Evolutionary conservation across 2,888 invertebrate genomes (phyloP), one percentile per base, ranked within the genome.

Genomic region (Dione vanillae): DNA sequence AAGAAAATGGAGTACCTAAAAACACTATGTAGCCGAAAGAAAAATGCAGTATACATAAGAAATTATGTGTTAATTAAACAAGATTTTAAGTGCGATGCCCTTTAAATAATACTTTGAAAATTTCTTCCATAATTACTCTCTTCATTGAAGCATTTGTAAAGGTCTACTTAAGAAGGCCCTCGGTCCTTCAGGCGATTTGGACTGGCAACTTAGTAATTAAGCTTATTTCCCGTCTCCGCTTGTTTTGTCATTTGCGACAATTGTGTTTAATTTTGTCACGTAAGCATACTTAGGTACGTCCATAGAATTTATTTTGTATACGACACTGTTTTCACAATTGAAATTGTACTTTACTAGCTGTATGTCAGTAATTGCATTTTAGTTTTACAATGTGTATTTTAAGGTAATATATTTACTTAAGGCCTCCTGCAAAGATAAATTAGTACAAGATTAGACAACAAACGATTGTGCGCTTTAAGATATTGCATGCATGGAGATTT

Each of bases 171-270:
- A 86, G 81, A 78, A 80, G 81, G 81, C 84, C 84, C 84, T 79
- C 79, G 79, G 83, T 80, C 83, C 87, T 84, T 85, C 83, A 80
- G 85, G 82, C 82, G 85, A 85, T 81, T 86, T 80, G 85, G 85
- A 87, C 90, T 83, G 78, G 82, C 86, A 89, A 90, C 86, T 88
- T 85, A 83, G 86, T 92, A 90, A 91, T 91, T 91, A 90, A 90
- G 90, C 91, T 90, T 87, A 91, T 92, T 91, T 91, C 83, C 86
- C 81, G 88, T 83, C 86, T 82, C 78, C 78, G 78, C 82, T 87
- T 89, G 88, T 88, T 89, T 86, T 84, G 84, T 87, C 83, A 83
- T 87, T 86, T 84, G 78, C 79, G 81, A 82, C 83, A 86, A 85
- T 86, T 86, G 82, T 81, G 78, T 80, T 80, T 82, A 81, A 81